Conservation (phyloP, 2,113 vertebrate genomes). For the Kobus ellipsiprymnus region DNA sequence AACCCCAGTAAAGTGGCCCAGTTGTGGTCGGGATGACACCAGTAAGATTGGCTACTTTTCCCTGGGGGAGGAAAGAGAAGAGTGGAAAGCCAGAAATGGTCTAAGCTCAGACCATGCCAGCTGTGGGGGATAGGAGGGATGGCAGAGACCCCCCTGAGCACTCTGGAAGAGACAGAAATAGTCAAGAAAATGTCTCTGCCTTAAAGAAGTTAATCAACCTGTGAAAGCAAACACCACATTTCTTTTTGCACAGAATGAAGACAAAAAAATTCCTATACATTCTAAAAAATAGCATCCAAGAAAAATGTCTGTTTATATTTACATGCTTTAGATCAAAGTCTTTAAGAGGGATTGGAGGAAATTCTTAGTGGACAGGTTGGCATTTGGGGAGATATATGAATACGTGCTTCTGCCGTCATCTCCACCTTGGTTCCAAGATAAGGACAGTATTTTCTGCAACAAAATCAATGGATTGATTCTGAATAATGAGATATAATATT, state of each 20-base stretch:
- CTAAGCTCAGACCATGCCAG: background rate
- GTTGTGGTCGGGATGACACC: fast-evolving
- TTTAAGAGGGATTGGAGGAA: background rate
- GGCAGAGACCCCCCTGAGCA: background rate
- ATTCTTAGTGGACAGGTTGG: background rate
- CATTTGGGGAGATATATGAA: background rate
- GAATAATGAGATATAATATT: background rate
- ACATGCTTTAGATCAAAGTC: background rate
- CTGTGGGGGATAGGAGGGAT: background rate
- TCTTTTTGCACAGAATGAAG: background rate
- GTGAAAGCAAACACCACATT: background rate
- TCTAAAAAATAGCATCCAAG: background rate
- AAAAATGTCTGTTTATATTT: background rate
- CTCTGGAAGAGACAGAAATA: background rate
- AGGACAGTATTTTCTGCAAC: background rate
- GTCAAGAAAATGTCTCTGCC: background rate
- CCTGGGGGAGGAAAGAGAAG: background rate
- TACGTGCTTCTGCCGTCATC: background rate
- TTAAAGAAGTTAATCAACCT: background rate
- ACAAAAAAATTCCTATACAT: background rate
- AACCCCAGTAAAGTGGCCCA: background rate
- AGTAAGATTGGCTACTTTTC: background rate
- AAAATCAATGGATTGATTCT: background rate
- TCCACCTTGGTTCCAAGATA: background rate
- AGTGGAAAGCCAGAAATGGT: background rate